phyloP scores from a whole-genome alignment of 2,113 vertebrate genomes.

The Hylia prasina region DNA sequence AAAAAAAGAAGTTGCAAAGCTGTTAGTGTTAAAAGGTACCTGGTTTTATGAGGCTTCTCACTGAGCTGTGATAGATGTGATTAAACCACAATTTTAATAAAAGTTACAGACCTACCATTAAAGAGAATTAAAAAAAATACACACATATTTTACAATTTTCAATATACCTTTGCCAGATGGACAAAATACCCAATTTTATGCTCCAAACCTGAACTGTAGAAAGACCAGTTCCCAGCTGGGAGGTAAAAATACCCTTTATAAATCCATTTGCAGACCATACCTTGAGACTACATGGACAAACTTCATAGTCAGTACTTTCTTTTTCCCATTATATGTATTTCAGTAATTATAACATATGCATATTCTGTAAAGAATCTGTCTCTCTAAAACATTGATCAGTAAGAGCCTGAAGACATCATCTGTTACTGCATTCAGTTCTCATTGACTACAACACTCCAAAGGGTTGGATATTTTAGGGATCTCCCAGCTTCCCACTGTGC shows the following conservation, averaged over 20 bases:
- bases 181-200: neutral
- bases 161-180: neutral
- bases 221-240: neutral
- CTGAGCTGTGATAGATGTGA: slow-evolving; percentile 23
- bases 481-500: neutral
- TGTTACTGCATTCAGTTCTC: neutral
- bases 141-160: neutral
- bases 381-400: neutral
- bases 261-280: neutral
- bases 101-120: neutral
- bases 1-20: slow-evolving; percentile 25
- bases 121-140: neutral
- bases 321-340: neutral
- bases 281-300: neutral
- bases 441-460: neutral
- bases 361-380: neutral
- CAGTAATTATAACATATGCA: neutral
- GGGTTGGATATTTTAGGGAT: neutral
- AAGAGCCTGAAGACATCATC: neutral
- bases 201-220: neutral
- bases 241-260: neutral
- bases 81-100: slow-evolving; percentile 50
- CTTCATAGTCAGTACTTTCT: neutral
- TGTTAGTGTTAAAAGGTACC: slow-evolving; percentile 45
- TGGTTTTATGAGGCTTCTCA: slow-evolving; percentile 53